Base-by-base conservation (phyloP, 2,888 invertebrate species). In the Lycia hirtaria region DNA sequence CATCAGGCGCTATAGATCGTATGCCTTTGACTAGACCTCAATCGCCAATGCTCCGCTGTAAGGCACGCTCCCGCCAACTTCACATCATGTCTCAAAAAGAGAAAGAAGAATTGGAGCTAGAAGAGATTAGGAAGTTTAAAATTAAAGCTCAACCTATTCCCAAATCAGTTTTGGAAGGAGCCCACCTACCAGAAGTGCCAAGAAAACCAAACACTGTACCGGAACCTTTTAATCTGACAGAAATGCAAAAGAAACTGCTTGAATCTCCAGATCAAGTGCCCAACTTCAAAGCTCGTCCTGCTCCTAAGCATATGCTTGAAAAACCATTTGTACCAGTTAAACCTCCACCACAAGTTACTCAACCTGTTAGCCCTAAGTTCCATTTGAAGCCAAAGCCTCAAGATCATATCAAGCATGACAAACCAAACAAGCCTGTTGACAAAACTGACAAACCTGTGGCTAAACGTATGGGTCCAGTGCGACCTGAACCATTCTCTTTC, bases 101-200 rank as follows among this genome's bases (percentile, higher is more conserved):
- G 66, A 85, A 89, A 44, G 95, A 96, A 74, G 86, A 93, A 60
- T 70, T 92, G 67, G 94, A 95, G 75, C 60, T 94, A 0, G 94
- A 95, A 74, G 94, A 95, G 77, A 91, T 94, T 7, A 93, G 93
- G 72, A 94, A 94, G 86, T 93, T 93, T 73, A 93, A 94, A 79
- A 93, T 96, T 22, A 95, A 94, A 80, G 95, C 96, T 0, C 89
- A 94, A 53, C 95, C 95, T 2, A 81, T 96, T 43, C 94, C 93
- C 48, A 92, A 91, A 65, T 93, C 92, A 59, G 93, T 95, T 2
- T 80, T 95, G 28, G 86, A 91, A 60, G 93, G 93, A 1, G 74
- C 89, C 10, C 76, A 83, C 59, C 85, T 93, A n/a, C 92, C 93
- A 3, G 87, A 91, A 41, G 84, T 93, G 0, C 75, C 81, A 0